Percentiles rank a stretch among this genome's conserved stretches.
Conservation (phyloP, 2,888 invertebrate genomes). For the Pteria penguin region DNA sequence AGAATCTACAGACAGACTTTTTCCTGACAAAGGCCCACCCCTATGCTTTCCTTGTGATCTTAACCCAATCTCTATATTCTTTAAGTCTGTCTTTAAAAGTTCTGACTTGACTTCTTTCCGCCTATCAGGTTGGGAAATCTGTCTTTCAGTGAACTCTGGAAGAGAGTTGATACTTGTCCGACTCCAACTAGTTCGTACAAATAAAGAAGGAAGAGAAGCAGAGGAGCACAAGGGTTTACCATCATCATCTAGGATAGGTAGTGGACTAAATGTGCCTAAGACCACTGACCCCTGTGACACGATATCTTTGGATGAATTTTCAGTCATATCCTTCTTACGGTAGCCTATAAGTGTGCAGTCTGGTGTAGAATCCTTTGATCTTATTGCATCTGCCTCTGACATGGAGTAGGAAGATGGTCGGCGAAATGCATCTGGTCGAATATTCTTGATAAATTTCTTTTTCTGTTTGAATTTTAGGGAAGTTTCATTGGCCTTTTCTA, state of each 20-base stretch:
- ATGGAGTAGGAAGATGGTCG: slow-evolving; percentile 76
- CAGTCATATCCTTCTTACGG: slow-evolving; percentile 68
- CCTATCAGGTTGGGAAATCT: slow-evolving; percentile 49
- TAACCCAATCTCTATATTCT: slow-evolving; percentile 54
- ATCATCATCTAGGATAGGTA: slow-evolving; percentile 38
- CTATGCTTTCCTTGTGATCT: slow-evolving; percentile 15
- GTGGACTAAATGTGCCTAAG: slow-evolving; percentile 76
- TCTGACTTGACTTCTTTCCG: slow-evolving; percentile 45
- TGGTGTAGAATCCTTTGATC: slow-evolving; percentile 47
- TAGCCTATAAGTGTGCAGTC: slow-evolving; percentile 76
- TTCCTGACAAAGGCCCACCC: neutral
- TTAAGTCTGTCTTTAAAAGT: slow-evolving; percentile 53
- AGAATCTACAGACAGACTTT: neutral
- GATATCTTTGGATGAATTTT: slow-evolving; percentile 49
- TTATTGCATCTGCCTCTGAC: slow-evolving; percentile 64
- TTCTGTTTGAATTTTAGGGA: slow-evolving; percentile 44
- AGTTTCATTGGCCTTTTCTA: neutral
- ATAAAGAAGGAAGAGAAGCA: slow-evolving; percentile 68
- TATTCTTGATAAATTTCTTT: slow-evolving; percentile 76
- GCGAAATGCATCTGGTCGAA: slow-evolving; percentile 75
- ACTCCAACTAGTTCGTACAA: slow-evolving; percentile 65
- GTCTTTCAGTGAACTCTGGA: slow-evolving; percentile 70
- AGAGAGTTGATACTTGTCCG: slow-evolving; percentile 75
- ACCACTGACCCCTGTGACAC: slow-evolving; percentile 56
- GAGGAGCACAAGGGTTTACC: slow-evolving; percentile 49